Evolutionary conservation across 2,888 invertebrate species (phyloP).

Genomic region (Ophioninae sp.): DNA sequence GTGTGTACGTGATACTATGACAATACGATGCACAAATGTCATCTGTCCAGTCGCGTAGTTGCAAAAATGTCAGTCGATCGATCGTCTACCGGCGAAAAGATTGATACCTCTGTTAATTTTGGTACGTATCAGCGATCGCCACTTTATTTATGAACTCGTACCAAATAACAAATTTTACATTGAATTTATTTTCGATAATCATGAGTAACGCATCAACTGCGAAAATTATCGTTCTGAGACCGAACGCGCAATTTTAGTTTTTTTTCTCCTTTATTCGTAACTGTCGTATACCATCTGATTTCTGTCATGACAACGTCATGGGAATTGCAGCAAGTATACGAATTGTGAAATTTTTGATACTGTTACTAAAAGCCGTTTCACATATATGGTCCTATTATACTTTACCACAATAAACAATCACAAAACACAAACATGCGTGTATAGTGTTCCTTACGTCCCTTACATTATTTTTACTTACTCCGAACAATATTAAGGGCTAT

Average conservation of each 20-base stretch:
- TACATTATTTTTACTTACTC: no score
- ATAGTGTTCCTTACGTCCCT: background rate
- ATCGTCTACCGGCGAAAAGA: constrained; percentile 51
- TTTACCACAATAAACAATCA: background rate
- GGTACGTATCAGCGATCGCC: background rate
- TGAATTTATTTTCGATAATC: constrained; percentile 9
- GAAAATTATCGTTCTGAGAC: constrained; percentile 19
- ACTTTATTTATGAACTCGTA: constrained; percentile 18
- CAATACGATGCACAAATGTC: constrained; percentile 54
- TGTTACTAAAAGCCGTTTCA: background rate
- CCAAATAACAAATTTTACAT: constrained; percentile 6
- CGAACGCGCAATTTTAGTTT: constrained; percentile 9
- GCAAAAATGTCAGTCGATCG: constrained; percentile 59
- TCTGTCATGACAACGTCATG: constrained; percentile 17
- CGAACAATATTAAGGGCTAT: no score
- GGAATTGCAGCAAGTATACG: background rate
- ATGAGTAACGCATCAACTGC: constrained; percentile 23
- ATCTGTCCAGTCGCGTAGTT: constrained; percentile 47
- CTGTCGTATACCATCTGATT: constrained; percentile 19
- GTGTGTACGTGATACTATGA: constrained; percentile 20
- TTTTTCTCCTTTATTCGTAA: constrained; percentile 2
- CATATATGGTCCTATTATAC: background rate
- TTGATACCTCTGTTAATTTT: constrained; percentile 31
- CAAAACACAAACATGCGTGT: background rate
- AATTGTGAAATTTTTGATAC: background rate